Conservation (phyloP, 1,140 invertebrate genomes). For the Euwallacea fornicatus region DNA sequence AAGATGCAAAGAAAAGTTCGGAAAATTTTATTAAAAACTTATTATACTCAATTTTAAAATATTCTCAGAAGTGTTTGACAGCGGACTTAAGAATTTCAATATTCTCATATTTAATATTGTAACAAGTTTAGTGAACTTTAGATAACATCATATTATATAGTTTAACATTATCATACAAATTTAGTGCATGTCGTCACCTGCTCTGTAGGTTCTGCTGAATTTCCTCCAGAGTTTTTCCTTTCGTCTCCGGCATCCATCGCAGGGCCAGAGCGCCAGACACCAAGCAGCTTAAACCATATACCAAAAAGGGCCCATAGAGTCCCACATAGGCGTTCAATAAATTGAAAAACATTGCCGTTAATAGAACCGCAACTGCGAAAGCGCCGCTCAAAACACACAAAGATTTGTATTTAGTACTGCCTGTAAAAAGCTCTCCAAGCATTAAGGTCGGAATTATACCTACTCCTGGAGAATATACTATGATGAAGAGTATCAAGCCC, state of each 20-base stretch:
- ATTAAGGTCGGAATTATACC: slow-evolving; percentile 42
- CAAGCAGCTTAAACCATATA: slow-evolving; percentile 75
- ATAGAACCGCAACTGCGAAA: not conserved
- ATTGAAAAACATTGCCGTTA: not conserved
- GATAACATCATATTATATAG: no score
- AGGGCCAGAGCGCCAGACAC: slow-evolving; percentile 77
- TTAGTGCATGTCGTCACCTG: not conserved
- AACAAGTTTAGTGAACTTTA: no score
- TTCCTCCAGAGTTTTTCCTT: slow-evolving; percentile 46
- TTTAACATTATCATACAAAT: no score
- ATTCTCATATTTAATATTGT: no score
- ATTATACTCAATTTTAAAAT: no score
- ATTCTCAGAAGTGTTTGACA: no score
- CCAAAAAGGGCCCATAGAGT: slow-evolving; percentile 73
- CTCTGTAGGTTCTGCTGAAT: not conserved
- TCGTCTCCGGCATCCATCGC: slow-evolving; percentile 86
- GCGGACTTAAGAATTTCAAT: no score
- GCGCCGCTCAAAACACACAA: slow-evolving; percentile 35
- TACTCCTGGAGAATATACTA: slow-evolving; percentile 41
- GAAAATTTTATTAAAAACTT: no score
- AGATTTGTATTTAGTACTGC: slow-evolving; percentile 46
- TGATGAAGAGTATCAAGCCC: slow-evolving; percentile 44
- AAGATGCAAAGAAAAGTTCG: no score
- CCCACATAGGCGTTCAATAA: slow-evolving; percentile 58
- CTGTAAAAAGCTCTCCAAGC: slow-evolving; percentile 48